Conservation (phyloP, 2,888 invertebrate genomes). For the Apamea crenata region DNA sequence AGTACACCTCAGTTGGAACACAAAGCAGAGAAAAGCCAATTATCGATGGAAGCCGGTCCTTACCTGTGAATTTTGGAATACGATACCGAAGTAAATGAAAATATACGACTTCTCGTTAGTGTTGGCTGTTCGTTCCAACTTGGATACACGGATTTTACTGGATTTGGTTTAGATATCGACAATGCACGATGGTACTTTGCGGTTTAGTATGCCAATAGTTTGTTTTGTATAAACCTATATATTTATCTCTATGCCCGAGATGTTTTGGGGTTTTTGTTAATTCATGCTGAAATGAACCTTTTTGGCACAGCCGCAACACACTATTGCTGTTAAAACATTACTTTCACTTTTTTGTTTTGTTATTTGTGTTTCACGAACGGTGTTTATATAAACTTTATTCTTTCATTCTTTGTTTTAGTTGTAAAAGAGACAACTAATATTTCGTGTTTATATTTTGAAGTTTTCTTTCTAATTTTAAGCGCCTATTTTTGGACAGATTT, state of each 20-base stretch:
- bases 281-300: background rate
- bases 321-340: background rate
- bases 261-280: background rate
- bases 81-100: conserved; percentile 62
- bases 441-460: background rate
- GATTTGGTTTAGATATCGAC: conserved; percentile 47
- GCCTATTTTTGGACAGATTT: background rate
- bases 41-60: conserved; percentile 58
- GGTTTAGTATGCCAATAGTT: conserved; percentile 6
- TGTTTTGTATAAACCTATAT: background rate
- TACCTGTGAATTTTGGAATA: conserved; percentile 58
- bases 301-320: background rate
- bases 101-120: conserved; percentile 65
- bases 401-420: background rate
- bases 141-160: conserved; percentile 43
- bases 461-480: background rate
- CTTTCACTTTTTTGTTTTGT: background rate
- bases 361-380: background rate
- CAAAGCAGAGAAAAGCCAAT: conserved; percentile 65
- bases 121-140: conserved; percentile 52
- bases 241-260: background rate
- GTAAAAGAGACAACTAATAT: background rate
- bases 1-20: conserved; percentile 26
- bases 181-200: conserved; percentile 11
- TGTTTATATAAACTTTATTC: background rate